Evolutionary conservation across 2,113 vertebrate genomes (phyloP).

Genomic region (Sturnira hondurensis): DNA sequence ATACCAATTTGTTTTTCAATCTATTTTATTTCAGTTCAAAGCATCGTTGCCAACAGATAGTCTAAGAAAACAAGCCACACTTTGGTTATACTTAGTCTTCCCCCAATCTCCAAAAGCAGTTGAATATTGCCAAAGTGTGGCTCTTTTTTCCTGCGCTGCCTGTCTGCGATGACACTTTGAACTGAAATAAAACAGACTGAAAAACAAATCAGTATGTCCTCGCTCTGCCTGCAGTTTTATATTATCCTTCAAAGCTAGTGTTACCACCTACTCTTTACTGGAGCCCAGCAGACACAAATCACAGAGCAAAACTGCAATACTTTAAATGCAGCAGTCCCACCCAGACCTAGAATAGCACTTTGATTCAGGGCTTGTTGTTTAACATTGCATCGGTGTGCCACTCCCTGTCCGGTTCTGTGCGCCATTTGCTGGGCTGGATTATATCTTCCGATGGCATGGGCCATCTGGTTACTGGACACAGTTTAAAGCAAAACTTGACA

Average conservation of each 20-base stretch:
- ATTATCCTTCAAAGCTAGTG: slow-evolving; percentile 53
- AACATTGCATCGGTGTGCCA: not conserved
- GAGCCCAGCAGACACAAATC: slow-evolving; percentile 49
- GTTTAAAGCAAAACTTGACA: slow-evolving; percentile 35
- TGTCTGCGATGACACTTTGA: slow-evolving; percentile 63
- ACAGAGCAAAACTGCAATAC: slow-evolving; percentile 43
- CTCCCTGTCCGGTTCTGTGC: not conserved
- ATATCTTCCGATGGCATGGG: slow-evolving; percentile 14
- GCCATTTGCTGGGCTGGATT: slow-evolving; percentile 13
- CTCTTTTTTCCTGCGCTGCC: slow-evolving; percentile 33
- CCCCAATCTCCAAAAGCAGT: slow-evolving; percentile 58
- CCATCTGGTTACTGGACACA: not conserved
- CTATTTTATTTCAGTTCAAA: slow-evolving; percentile 81
- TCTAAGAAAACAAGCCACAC: slow-evolving; percentile 74
- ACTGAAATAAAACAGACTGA: slow-evolving; percentile 69
- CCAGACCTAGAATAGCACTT: slow-evolving; percentile 61
- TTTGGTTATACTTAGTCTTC: slow-evolving; percentile 65
- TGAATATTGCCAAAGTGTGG: slow-evolving; percentile 44
- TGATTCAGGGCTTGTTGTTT: slow-evolving; percentile 60
- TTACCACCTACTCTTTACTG: slow-evolving; percentile 51
- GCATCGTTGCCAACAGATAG: slow-evolving; percentile 70
- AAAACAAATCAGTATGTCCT: slow-evolving; percentile 66
- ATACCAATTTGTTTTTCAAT: slow-evolving; percentile 82
- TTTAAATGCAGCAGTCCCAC: slow-evolving; percentile 51
- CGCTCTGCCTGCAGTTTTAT: slow-evolving; percentile 53